Conservation (phyloP, 2,888 invertebrate genomes). For the Aricia artaxerxes region DNA sequence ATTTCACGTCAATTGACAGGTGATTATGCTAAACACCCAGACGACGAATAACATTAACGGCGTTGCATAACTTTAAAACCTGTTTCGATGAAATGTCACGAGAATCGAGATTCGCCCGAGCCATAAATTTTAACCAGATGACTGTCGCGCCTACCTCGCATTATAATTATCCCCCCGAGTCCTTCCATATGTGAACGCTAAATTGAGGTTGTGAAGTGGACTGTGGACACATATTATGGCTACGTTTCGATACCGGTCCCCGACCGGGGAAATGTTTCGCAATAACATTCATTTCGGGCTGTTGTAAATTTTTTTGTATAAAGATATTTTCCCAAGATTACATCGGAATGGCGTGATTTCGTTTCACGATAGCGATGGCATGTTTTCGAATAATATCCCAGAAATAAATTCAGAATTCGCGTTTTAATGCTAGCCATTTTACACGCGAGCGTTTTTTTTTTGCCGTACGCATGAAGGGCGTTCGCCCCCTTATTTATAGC, state of each 20-base stretch:
- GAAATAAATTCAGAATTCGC: constrained; percentile 22
- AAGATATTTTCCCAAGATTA: constrained; percentile 20
- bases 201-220: constrained; percentile 48
- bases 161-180: constrained; percentile 56
- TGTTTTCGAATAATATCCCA: constrained; percentile 24
- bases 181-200: constrained; percentile 53
- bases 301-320: constrained; percentile 15
- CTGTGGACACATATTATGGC: constrained; percentile 26
- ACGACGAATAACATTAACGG: constrained; percentile 59
- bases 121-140: constrained; percentile 60
- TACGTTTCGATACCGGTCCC: constrained; percentile 18
- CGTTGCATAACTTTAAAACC: constrained; percentile 72
- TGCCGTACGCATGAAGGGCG: constrained; percentile 29
- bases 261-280: constrained; percentile 21
- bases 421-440: constrained; percentile 23
- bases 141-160: constrained; percentile 57
- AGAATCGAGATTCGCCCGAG: constrained; percentile 56
- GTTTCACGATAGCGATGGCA: constrained; percentile 11
- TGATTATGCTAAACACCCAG: constrained; percentile 63
- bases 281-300: constrained; percentile 13
- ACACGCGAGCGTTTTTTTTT: constrained; percentile 28
- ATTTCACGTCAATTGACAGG: constrained; percentile 59
- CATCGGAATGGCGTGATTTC: constrained; percentile 16
- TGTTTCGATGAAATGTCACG: constrained; percentile 68
- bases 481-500: constrained; percentile 32